A percentile compares a stretch with the other conserved stretches of the same genome.
These are phyloP conservation scores for Clarias pachynema DNA, from an alignment of 2,797 vertebrate genomes.

Conservation along the genomic window DNA sequence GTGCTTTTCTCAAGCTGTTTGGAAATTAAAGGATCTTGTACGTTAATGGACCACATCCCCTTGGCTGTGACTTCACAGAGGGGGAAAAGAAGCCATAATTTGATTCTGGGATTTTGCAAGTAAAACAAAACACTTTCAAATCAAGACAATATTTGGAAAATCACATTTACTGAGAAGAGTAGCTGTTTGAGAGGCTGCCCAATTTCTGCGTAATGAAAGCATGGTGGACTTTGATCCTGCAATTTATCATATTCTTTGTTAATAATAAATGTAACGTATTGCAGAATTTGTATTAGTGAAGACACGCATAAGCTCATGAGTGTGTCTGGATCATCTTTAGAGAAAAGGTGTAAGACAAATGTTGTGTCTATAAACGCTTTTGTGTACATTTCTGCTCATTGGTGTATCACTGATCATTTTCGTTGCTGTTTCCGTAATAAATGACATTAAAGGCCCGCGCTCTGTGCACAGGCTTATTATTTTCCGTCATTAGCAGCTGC, in stretches of 20 bases:
- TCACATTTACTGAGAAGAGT: conserved; percentile 34
- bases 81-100: conserved; percentile 81
- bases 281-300: not conserved
- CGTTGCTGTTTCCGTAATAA: conserved; percentile 47
- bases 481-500: conserved; percentile 68
- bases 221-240: conserved; percentile 39
- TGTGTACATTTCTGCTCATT: conserved; percentile 49
- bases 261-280: conserved; percentile 23
- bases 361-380: conserved; percentile 32
- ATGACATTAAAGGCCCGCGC: conserved; percentile 54
- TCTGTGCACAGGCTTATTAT: conserved; percentile 57
- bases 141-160: conserved; percentile 77
- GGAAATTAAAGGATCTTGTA: conserved; percentile 85
- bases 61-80: conserved; percentile 81
- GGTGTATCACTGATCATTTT: conserved; percentile 24
- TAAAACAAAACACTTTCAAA: conserved; percentile 82
- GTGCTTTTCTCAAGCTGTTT: conserved; percentile 86
- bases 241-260: conserved; percentile 25
- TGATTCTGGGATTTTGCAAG: conserved; percentile 80
- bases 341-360: conserved; percentile 41
- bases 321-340: conserved; percentile 36
- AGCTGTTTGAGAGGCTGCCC: conserved; percentile 24
- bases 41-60: conserved; percentile 93
- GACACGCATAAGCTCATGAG: conserved; percentile 41
- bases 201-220: conserved; percentile 29